These are phyloP conservation scores for Apodemus agrarius DNA, from an alignment of 2,797 vertebrate genomes.

Conservation along the genomic window DNA sequence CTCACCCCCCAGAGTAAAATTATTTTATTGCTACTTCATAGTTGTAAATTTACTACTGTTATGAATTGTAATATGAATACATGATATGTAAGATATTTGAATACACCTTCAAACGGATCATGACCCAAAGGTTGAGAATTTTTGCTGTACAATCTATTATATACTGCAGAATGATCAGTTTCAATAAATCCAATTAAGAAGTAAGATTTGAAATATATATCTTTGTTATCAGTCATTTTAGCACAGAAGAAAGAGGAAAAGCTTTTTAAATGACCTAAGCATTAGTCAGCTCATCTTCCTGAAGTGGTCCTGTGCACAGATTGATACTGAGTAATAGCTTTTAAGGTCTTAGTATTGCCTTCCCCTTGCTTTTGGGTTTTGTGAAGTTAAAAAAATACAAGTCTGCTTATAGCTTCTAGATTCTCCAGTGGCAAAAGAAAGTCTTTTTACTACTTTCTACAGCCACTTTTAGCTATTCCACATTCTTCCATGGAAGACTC, in stretches of 20 bases:
- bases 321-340: not conserved
- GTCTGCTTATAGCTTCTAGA: fast-evolving
- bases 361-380: not conserved
- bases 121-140: not conserved
- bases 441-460: not conserved
- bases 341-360: not conserved
- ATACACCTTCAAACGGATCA: not conserved
- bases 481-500: not conserved
- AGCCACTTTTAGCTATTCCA: not conserved
- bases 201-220: not conserved
- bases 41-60: not conserved
- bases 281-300: not conserved
- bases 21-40: not conserved
- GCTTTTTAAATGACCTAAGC: not conserved
- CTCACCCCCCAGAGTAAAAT: not conserved
- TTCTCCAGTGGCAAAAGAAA: not conserved
- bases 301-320: not conserved
- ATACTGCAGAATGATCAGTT: not conserved
- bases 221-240: not conserved
- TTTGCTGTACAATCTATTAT: not conserved
- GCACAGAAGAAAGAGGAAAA: not conserved
- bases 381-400: not conserved
- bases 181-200: not conserved
- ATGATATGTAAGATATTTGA: not conserved
- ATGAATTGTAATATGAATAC: not conserved